Conservation (phyloP, 2,888 invertebrate genomes). For the Phengaris arion region DNA sequence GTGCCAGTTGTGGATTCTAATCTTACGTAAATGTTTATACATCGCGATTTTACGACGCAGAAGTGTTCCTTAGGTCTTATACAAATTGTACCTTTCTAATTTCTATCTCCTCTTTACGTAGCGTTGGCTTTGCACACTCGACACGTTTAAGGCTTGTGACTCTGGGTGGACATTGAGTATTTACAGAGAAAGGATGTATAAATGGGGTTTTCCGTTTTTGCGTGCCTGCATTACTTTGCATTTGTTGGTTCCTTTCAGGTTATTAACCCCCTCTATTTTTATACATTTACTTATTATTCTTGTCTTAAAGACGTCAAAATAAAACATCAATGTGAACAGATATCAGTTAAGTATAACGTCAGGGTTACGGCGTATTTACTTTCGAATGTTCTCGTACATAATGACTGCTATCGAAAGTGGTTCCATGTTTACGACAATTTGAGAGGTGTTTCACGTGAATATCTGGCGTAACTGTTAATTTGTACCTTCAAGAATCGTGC, state of each 20-base stretch:
- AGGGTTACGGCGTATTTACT: slow-evolving; percentile 19
- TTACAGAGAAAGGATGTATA: background rate
- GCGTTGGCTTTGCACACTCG: background rate
- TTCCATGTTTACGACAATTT: slow-evolving; percentile 1
- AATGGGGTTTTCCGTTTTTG: background rate
- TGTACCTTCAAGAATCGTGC: too few relatives aligned
- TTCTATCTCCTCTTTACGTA: background rate
- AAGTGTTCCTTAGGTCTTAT: background rate
- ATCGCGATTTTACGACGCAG: slow-evolving; percentile 11
- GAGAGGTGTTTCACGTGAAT: slow-evolving; percentile 4
- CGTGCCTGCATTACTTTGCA: background rate
- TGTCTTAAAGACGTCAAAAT: background rate
- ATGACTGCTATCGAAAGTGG: slow-evolving; percentile 17
- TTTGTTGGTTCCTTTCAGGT: background rate
- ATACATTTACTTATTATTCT: slow-evolving; percentile 10
- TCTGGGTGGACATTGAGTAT: background rate
- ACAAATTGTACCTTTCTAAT: background rate
- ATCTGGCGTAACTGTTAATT: background rate
- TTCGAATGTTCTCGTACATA: slow-evolving; percentile 11
- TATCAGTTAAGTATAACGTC: slow-evolving; percentile 9
- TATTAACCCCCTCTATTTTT: background rate
- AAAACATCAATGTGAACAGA: slow-evolving; percentile 2
- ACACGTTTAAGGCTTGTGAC: background rate
- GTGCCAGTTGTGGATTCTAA: slow-evolving; percentile 11
- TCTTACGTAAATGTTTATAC: background rate